These are phyloP conservation scores for Ecliptopera silaceata DNA, from an alignment of 2,888 invertebrate species.

Conservation along the genomic window DNA sequence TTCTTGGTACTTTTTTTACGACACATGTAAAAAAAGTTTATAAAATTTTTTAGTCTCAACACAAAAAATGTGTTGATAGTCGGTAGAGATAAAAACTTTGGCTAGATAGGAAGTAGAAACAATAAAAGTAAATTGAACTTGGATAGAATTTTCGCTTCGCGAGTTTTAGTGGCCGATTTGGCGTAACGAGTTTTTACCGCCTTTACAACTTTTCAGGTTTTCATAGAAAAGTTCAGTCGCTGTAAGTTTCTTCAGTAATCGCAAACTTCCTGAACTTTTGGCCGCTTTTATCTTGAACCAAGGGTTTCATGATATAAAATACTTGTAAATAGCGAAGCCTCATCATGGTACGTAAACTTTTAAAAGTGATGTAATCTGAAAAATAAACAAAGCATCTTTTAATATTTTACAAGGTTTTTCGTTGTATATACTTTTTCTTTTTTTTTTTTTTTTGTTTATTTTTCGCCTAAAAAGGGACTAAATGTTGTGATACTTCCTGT, in stretches of 20 bases:
- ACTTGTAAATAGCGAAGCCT: slow-evolving; percentile 10
- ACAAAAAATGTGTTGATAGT: slow-evolving; percentile 69
- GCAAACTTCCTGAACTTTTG: slow-evolving; percentile 44
- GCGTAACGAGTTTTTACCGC: slow-evolving; percentile 81
- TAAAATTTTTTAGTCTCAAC: slow-evolving; percentile 57
- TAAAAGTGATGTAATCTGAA: neutral
- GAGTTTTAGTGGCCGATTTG: slow-evolving; percentile 81
- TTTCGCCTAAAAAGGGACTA: no score
- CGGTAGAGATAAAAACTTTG: slow-evolving; percentile 65
- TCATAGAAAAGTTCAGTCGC: slow-evolving; percentile 56
- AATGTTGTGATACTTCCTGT: no score
- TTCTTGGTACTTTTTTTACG: no score
- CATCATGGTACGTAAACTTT: slow-evolving; percentile 8
- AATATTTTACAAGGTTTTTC: no score
- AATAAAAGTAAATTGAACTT: slow-evolving; percentile 82
- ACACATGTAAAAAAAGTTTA: no score
- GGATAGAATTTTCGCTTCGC: slow-evolving; percentile 81
- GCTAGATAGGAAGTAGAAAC: slow-evolving; percentile 72
- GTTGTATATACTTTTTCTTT: no score
- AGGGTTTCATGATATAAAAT: slow-evolving; percentile 11
- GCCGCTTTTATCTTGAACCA: slow-evolving; percentile 22
- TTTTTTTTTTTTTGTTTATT: no score
- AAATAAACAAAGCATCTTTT: neutral
- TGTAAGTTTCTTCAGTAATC: slow-evolving; percentile 54
- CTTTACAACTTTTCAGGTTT: slow-evolving; percentile 74